Percentiles rank a stretch among this genome's conserved stretches.
Conservation (phyloP, 2,888 invertebrate genomes). For the Myopa testacea region DNA sequence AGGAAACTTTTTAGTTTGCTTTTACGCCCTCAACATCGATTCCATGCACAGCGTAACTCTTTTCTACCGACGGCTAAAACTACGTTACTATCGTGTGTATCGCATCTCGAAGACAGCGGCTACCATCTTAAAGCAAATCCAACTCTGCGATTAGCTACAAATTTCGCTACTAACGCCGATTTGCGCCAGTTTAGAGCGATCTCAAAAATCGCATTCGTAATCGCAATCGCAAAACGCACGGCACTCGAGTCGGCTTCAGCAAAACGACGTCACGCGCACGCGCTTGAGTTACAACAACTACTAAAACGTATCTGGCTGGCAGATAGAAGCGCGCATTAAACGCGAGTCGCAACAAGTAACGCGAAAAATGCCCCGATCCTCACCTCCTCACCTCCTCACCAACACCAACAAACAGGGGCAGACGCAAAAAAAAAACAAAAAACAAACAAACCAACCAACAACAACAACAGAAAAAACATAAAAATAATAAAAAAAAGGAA, state of each 20-base stretch:
- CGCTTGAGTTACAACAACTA: slow-evolving; percentile 62
- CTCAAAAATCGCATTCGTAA: neutral
- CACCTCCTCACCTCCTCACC: slow-evolving; percentile 8
- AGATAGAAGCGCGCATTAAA: slow-evolving; percentile 33
- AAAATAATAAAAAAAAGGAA: neutral
- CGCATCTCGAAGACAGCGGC: neutral
- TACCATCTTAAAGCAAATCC: neutral
- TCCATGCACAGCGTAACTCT: no score
- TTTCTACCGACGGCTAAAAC: slow-evolving; percentile 1
- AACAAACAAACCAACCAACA: slow-evolving; percentile 34
- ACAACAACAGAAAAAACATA: slow-evolving; percentile 20
- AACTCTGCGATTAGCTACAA: neutral
- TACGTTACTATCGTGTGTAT: neutral
- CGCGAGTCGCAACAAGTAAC: slow-evolving; percentile 32
- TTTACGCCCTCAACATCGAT: no score
- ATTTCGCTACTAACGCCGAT: slow-evolving; percentile 6
- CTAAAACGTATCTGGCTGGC: slow-evolving; percentile 45
- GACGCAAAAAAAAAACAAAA: slow-evolving; percentile 18
- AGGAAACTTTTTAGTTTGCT: no score
- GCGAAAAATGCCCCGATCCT: neutral
- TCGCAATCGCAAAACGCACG: slow-evolving; percentile 23
- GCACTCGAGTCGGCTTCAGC: slow-evolving; percentile 39
- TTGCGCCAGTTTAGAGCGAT: slow-evolving; percentile 7
- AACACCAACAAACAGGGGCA: slow-evolving; percentile 31
- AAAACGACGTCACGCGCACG: slow-evolving; percentile 59